Base-by-base conservation (phyloP, 2,113 vertebrate species). In the Gila orcuttii region DNA sequence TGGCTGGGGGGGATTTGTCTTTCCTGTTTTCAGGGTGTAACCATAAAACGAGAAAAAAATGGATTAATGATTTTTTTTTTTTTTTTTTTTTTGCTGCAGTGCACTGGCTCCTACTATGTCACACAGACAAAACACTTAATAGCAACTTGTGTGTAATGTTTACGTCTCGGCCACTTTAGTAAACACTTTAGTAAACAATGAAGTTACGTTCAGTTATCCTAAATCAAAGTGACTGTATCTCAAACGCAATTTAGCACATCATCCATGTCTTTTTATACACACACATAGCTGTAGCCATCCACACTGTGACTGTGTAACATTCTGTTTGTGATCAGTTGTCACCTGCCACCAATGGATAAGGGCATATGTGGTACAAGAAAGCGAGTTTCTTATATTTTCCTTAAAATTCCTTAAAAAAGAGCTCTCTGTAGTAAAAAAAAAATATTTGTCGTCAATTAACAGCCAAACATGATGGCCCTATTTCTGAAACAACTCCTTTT, bases 371-470 rank as follows among this genome's bases (percentile, higher is more conserved):
- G 39, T 47, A 45, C 23, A 17, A 74, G 25, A 74, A 74, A 5
- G 2, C 3, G 6, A 47, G 42, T 47, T 47, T 74, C 11, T n/a
- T 25, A 47, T 25, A 25, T 45, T 73, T 15, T 25, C 23, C 39
- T 25, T 2, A 74, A 74, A 74, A 7, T 0, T 31, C 42, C 33
- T 31, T 80, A 2, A 78, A 78, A 80, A 81, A 79, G 28, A 23
- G 7, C 33, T 57, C 45, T 84, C 33, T 75, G 39, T 13, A 21
- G 39, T 62, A 75, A 23, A 66, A 75, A 71, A 75, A 62, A 79
- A 83, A 57, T 68, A 66, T 79, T 74, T 86, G 17, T 83, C 31
- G 78, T 86, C 62, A 83, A 39, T 74, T 86, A 83, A 83, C 36
- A 64, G 31, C 39, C 21, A 55, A 17, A 66, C 12, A 19, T 52